Percentiles rank a stretch among this genome's conserved stretches.
phyloP scores from a whole-genome alignment of 2,797 vertebrate species.

The Cynopterus sphinx region DNA sequence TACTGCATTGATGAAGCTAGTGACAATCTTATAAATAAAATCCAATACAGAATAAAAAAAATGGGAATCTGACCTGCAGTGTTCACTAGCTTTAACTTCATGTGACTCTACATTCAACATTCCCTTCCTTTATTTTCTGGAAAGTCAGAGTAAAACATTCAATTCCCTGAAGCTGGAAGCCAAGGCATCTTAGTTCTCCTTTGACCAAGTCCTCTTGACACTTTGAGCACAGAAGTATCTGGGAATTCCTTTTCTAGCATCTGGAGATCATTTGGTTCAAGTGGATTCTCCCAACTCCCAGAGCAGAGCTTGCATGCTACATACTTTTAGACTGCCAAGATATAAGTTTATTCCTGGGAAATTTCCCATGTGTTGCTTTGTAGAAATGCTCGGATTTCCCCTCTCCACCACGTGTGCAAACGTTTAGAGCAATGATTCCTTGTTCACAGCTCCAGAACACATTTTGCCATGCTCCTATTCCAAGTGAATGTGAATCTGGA shows the following conservation, averaged over 20 bases:
- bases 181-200: neutral
- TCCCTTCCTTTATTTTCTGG: neutral
- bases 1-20: neutral
- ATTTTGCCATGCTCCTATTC: conserved; percentile 2
- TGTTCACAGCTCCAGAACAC: neutral
- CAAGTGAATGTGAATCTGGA: neutral
- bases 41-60: neutral
- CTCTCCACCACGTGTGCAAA: neutral
- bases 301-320: neutral
- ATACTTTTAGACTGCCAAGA: conserved; percentile 64
- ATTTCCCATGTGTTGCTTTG: conserved; percentile 52
- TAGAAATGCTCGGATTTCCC: conserved; percentile 56
- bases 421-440: neutral
- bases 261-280: conserved; percentile 22
- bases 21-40: neutral
- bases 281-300: conserved; percentile 38
- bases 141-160: conserved; percentile 22
- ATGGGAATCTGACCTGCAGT: neutral
- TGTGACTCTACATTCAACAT: neutral
- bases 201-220: neutral
- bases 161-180: neutral
- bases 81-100: neutral
- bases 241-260: conserved; percentile 33
- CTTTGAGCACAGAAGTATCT: neutral
- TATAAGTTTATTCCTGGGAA: conserved; percentile 48